Evolutionary conservation across 2,888 invertebrate genomes (phyloP), one percentile per base, ranked within the genome.

Genomic region (Brachynemurus nebulosus): DNA sequence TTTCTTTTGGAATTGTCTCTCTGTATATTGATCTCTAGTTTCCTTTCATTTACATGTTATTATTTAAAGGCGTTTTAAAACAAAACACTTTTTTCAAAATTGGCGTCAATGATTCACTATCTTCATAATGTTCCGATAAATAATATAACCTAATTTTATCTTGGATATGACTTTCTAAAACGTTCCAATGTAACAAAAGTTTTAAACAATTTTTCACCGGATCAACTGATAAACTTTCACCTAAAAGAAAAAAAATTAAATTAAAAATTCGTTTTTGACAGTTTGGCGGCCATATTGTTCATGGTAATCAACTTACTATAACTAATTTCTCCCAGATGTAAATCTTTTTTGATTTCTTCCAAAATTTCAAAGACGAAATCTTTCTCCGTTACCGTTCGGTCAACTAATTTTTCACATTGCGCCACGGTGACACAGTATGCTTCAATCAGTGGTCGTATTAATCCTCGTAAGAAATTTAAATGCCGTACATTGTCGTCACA

Each of bases 221-320:
- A 61, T 92, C 91, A 7, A 85, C 78, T 6, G 88, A 86, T 40
- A 90, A 76, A 56, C 90, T 86, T 65, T 93, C 92, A 51, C 82
- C 92, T 92, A 65, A 3, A 67, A 64, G 51, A 49, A 55, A 49
- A 50, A 50, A 20, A 30, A 34, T 45, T n/a, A 27, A n/a, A 40
- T 11, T n/a, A 12, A 9, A 36, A 40, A 48, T 39, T 39, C 12
- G 49, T 35, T 14, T 46, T 45, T n/a, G n/a, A n/a, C n/a, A n/a
- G n/a, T n/a, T n/a, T n/a, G n/a, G n/a, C n/a, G n/a, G n/a, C n/a
- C n/a, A n/a, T n/a, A n/a, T n/a, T n/a, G n/a, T n/a, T n/a, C n/a
- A n/a, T n/a, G n/a, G n/a, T n/a, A n/a, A n/a, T n/a, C 19, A 56
- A 64, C 64, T 66, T 57, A 83, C 83, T 78, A 60, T 77, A 83